A percentile compares a stretch with the other conserved stretches of the same genome.
These are phyloP conservation scores for Phylloscopus trochilus DNA, from an alignment of 2,113 vertebrate genomes.

Conservation along the genomic window DNA sequence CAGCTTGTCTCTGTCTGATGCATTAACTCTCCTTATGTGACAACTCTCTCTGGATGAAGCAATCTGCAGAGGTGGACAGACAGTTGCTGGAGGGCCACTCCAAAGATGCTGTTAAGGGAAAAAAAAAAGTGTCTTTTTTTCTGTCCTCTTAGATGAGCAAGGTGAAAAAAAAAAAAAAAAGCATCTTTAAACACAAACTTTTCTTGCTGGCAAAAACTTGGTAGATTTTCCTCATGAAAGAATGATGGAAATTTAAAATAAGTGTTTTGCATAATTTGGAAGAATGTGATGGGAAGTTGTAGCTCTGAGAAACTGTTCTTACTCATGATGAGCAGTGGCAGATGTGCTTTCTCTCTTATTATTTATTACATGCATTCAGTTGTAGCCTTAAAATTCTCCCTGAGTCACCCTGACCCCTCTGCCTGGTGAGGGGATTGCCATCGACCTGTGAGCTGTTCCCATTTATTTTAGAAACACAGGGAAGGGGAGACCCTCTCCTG, in stretches of 20 bases:
- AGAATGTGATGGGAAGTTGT: not conserved
- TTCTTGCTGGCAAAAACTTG: not conserved
- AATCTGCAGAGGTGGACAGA: not conserved
- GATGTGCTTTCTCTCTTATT: not conserved
- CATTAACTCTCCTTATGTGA: not conserved
- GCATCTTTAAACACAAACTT: not conserved
- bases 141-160: not conserved
- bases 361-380: rapidly evolving
- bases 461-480: not conserved
- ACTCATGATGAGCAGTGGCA: not conserved
- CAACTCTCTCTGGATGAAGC: not conserved
- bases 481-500: not conserved
- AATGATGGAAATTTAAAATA: not conserved
- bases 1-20: not conserved
- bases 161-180: not conserved
- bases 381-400: not conserved
- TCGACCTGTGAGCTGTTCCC: not conserved
- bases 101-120: not conserved
- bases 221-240: not conserved
- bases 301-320: not conserved
- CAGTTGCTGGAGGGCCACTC: not conserved
- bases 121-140: not conserved
- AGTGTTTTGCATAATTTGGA: not conserved
- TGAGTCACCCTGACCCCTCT: not conserved
- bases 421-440: not conserved